Conservation (phyloP, 2,888 invertebrate genomes). For the Abrostola triplasia region DNA sequence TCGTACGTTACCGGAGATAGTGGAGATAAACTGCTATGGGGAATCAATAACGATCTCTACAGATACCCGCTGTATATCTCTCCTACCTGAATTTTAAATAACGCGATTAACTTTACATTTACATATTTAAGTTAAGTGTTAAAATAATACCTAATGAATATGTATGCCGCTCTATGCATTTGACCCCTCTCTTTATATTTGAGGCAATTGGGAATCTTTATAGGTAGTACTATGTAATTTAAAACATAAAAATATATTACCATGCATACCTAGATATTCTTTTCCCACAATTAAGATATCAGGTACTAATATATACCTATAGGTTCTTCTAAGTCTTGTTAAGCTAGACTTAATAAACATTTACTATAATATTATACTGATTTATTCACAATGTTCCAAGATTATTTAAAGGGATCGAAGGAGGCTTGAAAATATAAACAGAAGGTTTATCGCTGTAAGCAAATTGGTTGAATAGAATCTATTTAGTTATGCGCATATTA, state of each 20-base stretch:
- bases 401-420: constrained; percentile 44
- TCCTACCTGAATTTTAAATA: constrained; percentile 53
- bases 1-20: constrained; percentile 56
- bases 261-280: neutral
- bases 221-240: neutral
- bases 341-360: constrained; percentile 17
- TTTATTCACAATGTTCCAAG: constrained; percentile 35
- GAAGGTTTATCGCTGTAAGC: constrained; percentile 67
- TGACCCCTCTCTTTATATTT: constrained; percentile 26
- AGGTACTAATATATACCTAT: constrained; percentile 5
- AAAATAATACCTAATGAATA: constrained; percentile 56
- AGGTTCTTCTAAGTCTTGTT: constrained; percentile 16
- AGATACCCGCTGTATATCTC: constrained; percentile 47
- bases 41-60: constrained; percentile 60
- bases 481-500: constrained; percentile 75
- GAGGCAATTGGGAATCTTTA: neutral
- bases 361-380: constrained; percentile 19
- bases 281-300: neutral
- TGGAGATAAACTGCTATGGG: constrained; percentile 58
- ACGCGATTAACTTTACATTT: constrained; percentile 54
- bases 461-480: constrained; percentile 71
- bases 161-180: constrained; percentile 41
- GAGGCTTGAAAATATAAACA: constrained; percentile 52
- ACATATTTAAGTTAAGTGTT: constrained; percentile 57
- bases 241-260: neutral